These are phyloP conservation scores for Trichoplusia ni DNA, from an alignment of 1,140 invertebrate genomes.

Conservation along the genomic window DNA sequence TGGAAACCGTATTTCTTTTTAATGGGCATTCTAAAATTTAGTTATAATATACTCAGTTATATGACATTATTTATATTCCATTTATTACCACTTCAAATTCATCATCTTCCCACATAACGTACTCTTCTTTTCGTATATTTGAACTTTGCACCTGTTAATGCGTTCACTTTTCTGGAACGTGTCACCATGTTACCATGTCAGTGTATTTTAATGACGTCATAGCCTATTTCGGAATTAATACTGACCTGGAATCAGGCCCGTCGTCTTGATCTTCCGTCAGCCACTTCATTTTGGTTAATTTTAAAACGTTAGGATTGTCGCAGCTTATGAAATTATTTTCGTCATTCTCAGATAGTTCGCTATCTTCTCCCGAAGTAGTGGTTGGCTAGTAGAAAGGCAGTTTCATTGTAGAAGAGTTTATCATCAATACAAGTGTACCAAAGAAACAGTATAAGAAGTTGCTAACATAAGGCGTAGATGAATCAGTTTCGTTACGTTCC, in stretches of 20 bases:
- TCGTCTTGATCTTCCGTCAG: slow-evolving; percentile 58
- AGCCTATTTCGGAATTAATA: slow-evolving; percentile 5
- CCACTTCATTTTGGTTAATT: slow-evolving; percentile 75
- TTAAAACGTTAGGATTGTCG: slow-evolving; percentile 59
- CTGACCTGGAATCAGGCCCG: slow-evolving; percentile 63
- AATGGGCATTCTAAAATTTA: too few species aligned
- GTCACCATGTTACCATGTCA: slow-evolving; percentile 47
- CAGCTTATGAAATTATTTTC: slow-evolving; percentile 26
- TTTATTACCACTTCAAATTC: not conserved
- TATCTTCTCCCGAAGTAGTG: slow-evolving; percentile 36
- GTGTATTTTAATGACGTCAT: slow-evolving; percentile 28
- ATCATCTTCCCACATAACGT: slow-evolving; percentile 1
- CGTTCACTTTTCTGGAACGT: slow-evolving; percentile 69
- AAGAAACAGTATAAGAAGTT: slow-evolving; percentile 12
- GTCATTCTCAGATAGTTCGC: slow-evolving; percentile 39
- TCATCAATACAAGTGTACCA: not conserved
- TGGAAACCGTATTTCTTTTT: too few species aligned
- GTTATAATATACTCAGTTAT: too few species aligned
- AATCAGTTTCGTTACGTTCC: slow-evolving; percentile 30
- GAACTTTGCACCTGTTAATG: slow-evolving; percentile 64
- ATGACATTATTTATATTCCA: not conserved
- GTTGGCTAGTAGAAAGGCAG: slow-evolving; percentile 32
- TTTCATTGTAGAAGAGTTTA: slow-evolving; percentile 18
- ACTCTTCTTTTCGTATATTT: slow-evolving; percentile 34
- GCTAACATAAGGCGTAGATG: slow-evolving; percentile 42